These are phyloP conservation scores for Aleiodes leptofemur DNA, from an alignment of 2,888 invertebrate species.

Conservation along the genomic window DNA sequence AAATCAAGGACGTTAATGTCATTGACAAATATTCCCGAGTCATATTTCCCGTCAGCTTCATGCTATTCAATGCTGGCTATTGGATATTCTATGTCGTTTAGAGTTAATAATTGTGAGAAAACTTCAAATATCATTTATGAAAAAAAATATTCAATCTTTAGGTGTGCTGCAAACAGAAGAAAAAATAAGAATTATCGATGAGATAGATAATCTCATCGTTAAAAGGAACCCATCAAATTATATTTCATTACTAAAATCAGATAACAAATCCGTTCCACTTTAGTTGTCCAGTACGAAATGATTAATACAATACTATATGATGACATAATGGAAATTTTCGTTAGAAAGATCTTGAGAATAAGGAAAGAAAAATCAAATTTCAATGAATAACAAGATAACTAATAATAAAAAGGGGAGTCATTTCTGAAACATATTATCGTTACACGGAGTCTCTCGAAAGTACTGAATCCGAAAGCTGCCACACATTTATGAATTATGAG, in stretches of 20 bases:
- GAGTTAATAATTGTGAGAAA: background rate
- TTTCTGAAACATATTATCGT: background rate
- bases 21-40: slow-evolving; percentile 98
- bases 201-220: background rate
- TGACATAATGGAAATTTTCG: slow-evolving; percentile 4
- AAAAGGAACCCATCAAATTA: background rate
- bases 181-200: slow-evolving; percentile 12
- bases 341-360: slow-evolving; percentile 3
- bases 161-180: background rate
- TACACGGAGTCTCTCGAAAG: slow-evolving; percentile 18
- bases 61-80: slow-evolving; percentile 95
- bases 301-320: background rate
- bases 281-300: slow-evolving; percentile 2
- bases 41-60: slow-evolving; percentile 96
- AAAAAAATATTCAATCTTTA: background rate
- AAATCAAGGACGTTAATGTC: slow-evolving; percentile 97
- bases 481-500: slow-evolving; percentile 7
- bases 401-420: background rate
- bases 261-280: slow-evolving; percentile 11
- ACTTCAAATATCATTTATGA: background rate
- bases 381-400: too few species aligned
- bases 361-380: background rate
- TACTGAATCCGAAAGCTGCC: slow-evolving; percentile 31
- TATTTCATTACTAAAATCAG: background rate
- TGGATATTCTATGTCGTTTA: slow-evolving; percentile 93